These are phyloP conservation scores for Tragelaphus imberbis DNA, from an alignment of 2,113 vertebrate genomes.

Conservation along the genomic window DNA sequence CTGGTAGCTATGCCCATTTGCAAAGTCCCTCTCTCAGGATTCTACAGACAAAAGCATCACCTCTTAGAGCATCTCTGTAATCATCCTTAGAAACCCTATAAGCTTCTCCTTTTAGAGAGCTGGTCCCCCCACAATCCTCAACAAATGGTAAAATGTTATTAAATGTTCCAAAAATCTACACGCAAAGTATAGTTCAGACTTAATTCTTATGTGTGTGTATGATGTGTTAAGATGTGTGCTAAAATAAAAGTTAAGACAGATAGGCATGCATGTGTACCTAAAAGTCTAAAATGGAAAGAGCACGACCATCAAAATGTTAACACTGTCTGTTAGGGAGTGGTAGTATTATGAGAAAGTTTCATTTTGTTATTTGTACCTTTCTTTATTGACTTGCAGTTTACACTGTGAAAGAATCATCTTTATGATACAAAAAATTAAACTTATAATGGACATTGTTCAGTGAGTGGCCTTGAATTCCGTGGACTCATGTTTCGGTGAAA, in stretches of 20 bases:
- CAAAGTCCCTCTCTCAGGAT: neutral
- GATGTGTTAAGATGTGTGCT: neutral
- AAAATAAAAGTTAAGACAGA: neutral
- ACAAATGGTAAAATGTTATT: neutral
- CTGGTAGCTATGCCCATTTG: neutral
- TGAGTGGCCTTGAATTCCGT: neutral
- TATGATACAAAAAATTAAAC: neutral
- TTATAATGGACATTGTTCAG: neutral
- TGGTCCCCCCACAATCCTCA: neutral
- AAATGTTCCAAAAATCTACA: neutral
- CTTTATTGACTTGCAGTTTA: neutral
- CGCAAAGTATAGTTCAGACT: neutral
- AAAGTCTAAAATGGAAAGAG: neutral
- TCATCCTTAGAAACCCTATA: neutral
- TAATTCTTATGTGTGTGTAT: neutral
- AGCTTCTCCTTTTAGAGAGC: neutral
- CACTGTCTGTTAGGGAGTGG: neutral
- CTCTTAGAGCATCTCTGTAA: neutral
- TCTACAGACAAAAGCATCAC: neutral
- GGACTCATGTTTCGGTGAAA: neutral
- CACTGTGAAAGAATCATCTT: neutral
- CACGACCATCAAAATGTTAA: neutral
- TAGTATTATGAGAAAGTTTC: neutral
- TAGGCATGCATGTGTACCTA: neutral
- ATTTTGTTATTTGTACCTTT: neutral